These are phyloP conservation scores for Balanococcus diminutus DNA, from an alignment of 2,888 invertebrate species.

Conservation along the genomic window DNA sequence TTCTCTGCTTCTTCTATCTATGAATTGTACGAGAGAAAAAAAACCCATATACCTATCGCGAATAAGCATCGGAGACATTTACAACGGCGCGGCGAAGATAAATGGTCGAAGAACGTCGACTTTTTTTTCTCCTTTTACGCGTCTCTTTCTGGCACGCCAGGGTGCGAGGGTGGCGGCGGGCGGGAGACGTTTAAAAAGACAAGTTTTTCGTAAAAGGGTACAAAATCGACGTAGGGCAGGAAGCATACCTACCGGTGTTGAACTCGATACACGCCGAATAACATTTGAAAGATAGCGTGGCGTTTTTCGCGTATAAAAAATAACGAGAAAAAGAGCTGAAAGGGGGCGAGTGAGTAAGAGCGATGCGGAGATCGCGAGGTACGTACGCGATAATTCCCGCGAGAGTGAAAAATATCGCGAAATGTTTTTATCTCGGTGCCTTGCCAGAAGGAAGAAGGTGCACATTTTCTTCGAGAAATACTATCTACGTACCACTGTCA, in stretches of 20 bases:
- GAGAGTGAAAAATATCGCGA: slow-evolving; percentile 45
- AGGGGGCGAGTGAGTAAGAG: not conserved
- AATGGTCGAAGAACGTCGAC: too few species aligned
- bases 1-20: too few species aligned
- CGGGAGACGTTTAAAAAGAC: too few species aligned
- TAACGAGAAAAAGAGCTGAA: not conserved
- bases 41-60: too few species aligned
- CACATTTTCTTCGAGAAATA: slow-evolving; percentile 21
- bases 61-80: too few species aligned
- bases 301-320: not conserved
- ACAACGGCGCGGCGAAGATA: too few species aligned
- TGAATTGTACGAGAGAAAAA: too few species aligned
- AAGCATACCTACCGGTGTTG: not conserved
- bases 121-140: too few species aligned
- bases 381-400: slow-evolving; percentile 10
- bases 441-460: slow-evolving; percentile 8
- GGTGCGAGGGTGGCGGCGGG: too few species aligned
- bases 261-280: slow-evolving; percentile 4
- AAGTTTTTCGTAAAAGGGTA: too few species aligned
- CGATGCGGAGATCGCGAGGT: not conserved
- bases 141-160: too few species aligned
- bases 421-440: slow-evolving; percentile 32
- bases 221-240: not conserved
- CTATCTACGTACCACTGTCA: slow-evolving; percentile 34
- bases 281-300: not conserved